These are phyloP conservation scores for Loriculus beryllinus DNA, from an alignment of 2,797 vertebrate species.

Conservation along the genomic window DNA sequence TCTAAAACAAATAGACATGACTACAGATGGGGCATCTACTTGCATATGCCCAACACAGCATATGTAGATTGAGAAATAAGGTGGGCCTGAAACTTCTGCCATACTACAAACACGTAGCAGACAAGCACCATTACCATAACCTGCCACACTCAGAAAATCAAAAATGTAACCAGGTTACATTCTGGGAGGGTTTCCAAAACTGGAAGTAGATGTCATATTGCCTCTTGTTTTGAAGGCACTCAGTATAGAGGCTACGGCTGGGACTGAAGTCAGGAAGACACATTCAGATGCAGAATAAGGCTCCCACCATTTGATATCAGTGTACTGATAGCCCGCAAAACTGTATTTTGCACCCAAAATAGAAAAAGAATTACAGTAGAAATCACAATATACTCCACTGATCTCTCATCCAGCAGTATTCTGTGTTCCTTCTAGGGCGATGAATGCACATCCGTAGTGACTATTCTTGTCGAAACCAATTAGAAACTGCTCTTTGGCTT, in stretches of 20 bases:
- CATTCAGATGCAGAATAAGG: background rate
- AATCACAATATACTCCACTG: background rate
- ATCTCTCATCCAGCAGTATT: background rate
- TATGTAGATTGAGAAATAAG: background rate
- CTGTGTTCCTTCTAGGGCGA: background rate
- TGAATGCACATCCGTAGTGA: background rate
- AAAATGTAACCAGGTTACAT: background rate
- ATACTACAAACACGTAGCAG: background rate
- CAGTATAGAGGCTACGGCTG: background rate
- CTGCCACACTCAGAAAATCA: background rate
- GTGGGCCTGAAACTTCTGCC: background rate
- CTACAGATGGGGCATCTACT: slow-evolving; percentile 43
- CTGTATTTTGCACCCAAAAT: background rate
- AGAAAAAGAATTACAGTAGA: background rate
- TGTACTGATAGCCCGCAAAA: background rate
- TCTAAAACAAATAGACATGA: slow-evolving; percentile 64
- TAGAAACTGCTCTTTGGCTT: background rate
- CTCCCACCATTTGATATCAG: background rate
- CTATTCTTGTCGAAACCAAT: background rate
- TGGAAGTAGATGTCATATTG: background rate
- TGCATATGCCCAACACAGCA: slow-evolving; percentile 12
- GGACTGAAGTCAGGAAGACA: background rate
- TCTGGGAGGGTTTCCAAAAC: background rate
- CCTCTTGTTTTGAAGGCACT: background rate
- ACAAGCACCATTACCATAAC: background rate